Evolutionary conservation across 2,888 invertebrate genomes (phyloP), one percentile per base, ranked within the genome.

Genomic region (Drosophila koepferae): DNA sequence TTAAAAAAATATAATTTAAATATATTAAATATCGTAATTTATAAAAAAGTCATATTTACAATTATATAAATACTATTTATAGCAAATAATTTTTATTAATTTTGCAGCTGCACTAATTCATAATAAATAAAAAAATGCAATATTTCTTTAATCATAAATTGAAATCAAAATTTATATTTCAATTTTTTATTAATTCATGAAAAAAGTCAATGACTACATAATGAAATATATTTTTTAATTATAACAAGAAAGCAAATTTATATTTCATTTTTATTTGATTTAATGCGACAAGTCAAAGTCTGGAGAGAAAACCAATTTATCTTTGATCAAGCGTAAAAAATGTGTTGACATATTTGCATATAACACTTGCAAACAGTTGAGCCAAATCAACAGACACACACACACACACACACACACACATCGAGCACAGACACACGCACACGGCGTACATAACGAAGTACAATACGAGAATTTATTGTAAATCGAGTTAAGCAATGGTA

Each of bases 401-500:
- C 61, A 44, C 43, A 58, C 23, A 41, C 38, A 65, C 14, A 55
- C 31, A 28, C 44, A 53, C 38, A 44, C 46, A 38, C 44, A 20
- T 28, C 28, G 6, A 28, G 23, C 43, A 55, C 18, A 18, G 43
- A 55, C 18, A 43, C 36, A 31, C 9, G 31, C n/a, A 12, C n/a
- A 38, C 49, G 40, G 31, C 14, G 36, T 23, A 40, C 10, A n/a
- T 41, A 38, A 51, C 49, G 49, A 51, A 61, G 59, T 61, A 74
- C 63, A 71, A 74, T 62, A 63, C 28, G 28, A 34, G 67, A 78
- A 72, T 82, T 77, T 72, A 72, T 77, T 65, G 48, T 49, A 72
- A 80, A 82, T 80, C 56, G 70, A 82, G 80, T 80, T 80, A 82
- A 28, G 63, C 28, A 28, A 31, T 38, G 18, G 46, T 60, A 59